These are phyloP conservation scores for Drosophila stalkeri DNA, from an alignment of 2,888 invertebrate genomes.

Conservation along the genomic window DNA sequence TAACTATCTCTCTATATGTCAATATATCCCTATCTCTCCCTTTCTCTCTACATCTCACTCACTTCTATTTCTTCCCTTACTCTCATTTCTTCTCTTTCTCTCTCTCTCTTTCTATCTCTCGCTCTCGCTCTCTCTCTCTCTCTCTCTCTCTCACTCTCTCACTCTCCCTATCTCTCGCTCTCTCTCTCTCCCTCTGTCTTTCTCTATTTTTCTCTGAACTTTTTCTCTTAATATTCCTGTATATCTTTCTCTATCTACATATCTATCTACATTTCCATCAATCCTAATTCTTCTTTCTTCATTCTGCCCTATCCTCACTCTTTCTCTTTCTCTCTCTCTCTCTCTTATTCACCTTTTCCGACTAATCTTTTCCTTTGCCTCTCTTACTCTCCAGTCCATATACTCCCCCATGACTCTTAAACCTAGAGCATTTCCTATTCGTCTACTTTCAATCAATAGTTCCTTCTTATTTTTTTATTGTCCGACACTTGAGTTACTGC, in stretches of 20 bases:
- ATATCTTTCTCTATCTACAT: too few species aligned
- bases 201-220: not conserved
- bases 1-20: too few species aligned
- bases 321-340: not conserved
- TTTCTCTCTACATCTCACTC: too few species aligned
- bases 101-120: not conserved
- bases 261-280: too few species aligned
- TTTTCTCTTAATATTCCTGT: not conserved
- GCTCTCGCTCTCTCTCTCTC: not conserved
- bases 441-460: constrained; percentile 5
- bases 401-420: not conserved
- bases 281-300: not conserved
- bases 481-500: constrained; percentile 17
- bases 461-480: constrained; percentile 21
- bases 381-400: not conserved
- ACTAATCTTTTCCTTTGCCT: not conserved
- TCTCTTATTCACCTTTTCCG: not conserved
- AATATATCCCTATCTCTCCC: too few species aligned
- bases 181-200: not conserved
- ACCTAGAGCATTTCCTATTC: constrained; percentile 25
- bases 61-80: too few species aligned
- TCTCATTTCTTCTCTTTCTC: not conserved
- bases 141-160: not conserved
- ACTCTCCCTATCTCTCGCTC: not conserved
- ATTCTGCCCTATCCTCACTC: not conserved